Base-by-base conservation (phyloP, 2,797 vertebrate species). In the Erpetoichthys calabaricus region DNA sequence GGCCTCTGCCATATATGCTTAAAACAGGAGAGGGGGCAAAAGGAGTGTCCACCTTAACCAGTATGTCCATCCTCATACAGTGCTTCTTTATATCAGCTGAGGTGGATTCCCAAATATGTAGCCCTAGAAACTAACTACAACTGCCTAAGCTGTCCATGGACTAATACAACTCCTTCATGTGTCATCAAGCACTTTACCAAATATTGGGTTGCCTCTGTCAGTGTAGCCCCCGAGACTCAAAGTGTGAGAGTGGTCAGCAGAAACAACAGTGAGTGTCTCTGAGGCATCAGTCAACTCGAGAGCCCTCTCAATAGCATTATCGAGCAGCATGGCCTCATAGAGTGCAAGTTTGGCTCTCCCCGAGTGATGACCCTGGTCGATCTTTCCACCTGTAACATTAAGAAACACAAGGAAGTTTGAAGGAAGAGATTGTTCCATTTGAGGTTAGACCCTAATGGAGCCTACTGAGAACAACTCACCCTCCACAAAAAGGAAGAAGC, bases 401-500 rank as follows among this genome's bases (percentile, higher is more conserved):
- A 49, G 42, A 42, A n/a, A n/a, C 1, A 25, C 25, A 25, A 25
- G 25, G 25, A 25, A 25, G 25, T 25, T 25, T 49, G 47, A 49
- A 51, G 3, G 5, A 25, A 9, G 50, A 9, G 50, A 51, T 9
- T 5, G n/a, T 5, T 6, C 9, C 50, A 6, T 4, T 51, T 5
- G 2, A 9, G n/a, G 50, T n/a, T 9, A 5, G 50, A n/a, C 5
- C 50, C 3, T 51, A 25, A 25, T 5, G 50, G 5, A 25, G 44
- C 25, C 25, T 25, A 25, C 25, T 25, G 2, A 25, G 25, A 25
- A n/a, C n/a, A 3, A 41, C 55, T 5, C 45, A 60, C 55, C 54
- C 47, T 60, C 46, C 47, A 52, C 55, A 5, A 60, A 49, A 25
- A 60, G 8, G 55, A 60, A 60, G 6, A 56, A 56, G 42, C 25